These are phyloP conservation scores for Florisuga fusca DNA, from an alignment of 2,797 vertebrate genomes.

Conservation along the genomic window DNA sequence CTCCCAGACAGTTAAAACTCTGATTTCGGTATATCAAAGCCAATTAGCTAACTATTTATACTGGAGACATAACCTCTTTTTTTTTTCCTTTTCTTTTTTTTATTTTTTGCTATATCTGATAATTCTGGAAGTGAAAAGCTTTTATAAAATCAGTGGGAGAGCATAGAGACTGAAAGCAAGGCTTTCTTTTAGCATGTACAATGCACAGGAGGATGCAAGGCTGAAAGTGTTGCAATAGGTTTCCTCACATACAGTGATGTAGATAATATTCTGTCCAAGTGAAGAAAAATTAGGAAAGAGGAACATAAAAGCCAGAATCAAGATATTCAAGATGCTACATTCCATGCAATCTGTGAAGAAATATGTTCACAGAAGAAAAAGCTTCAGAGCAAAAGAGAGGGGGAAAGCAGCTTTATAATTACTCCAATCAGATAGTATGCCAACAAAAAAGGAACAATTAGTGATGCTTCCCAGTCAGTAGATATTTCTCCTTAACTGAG, in stretches of 20 bases:
- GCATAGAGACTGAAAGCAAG: neutral
- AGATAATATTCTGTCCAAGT: neutral
- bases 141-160: neutral
- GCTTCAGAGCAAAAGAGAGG: constrained; percentile 35
- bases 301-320: neutral
- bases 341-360: constrained; percentile 45
- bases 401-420: constrained; percentile 71
- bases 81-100: too few species aligned
- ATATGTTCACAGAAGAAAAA: constrained; percentile 24
- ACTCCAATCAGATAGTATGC: constrained; percentile 70
- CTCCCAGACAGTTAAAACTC: neutral
- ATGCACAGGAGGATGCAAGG: neutral
- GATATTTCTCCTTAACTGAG: constrained; percentile 71
- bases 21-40: neutral
- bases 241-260: neutral
- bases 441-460: constrained; percentile 75
- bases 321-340: neutral
- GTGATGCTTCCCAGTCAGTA: constrained; percentile 68
- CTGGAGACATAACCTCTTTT: neutral
- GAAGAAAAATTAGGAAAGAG: neutral
- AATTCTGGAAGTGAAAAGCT: neutral
- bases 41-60: neutral
- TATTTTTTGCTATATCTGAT: neutral
- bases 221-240: neutral
- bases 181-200: neutral